Evolutionary conservation across 2,113 vertebrate species (phyloP).

Genomic region (Strix aluco): DNA sequence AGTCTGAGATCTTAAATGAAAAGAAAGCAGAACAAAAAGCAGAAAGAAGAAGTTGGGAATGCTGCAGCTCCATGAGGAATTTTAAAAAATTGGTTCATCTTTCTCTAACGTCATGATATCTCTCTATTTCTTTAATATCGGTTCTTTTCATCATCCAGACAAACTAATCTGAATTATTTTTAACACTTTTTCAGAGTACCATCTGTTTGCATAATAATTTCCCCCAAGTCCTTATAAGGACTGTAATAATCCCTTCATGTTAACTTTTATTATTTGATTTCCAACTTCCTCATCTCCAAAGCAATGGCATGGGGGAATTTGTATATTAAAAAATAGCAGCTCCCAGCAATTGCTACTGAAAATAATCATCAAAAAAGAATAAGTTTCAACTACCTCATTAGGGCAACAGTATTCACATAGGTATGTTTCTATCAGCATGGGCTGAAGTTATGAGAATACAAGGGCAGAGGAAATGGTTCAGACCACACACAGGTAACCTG

Average conservation of each 20-base stretch:
- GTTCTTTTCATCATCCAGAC: constrained; percentile 2
- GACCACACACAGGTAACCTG: not conserved
- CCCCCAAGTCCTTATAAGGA: constrained; percentile 16
- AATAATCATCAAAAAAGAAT: not conserved
- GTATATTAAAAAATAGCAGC: not conserved
- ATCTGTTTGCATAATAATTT: constrained; percentile 30
- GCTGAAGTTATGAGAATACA: not conserved
- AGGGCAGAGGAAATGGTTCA: not conserved
- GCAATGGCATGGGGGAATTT: not conserved
- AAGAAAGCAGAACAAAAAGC: not conserved
- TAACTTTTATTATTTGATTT: constrained; percentile 45
- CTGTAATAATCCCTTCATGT: not conserved
- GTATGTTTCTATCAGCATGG: not conserved
- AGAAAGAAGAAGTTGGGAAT: not conserved
- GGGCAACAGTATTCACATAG: not conserved
- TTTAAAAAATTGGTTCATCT: not conserved
- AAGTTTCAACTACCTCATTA: not conserved
- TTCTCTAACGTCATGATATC: not conserved
- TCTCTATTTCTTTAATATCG: not conserved
- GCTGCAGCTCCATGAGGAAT: not conserved
- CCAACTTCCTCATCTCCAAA: not conserved
- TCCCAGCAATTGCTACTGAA: not conserved
- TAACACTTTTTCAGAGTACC: not conserved
- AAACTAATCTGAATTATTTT: constrained; percentile 16
- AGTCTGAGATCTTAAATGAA: not conserved